Evolutionary conservation across 2,888 invertebrate genomes (phyloP), one percentile per base, ranked within the genome.

Genomic region (Hypsopygia costalis): DNA sequence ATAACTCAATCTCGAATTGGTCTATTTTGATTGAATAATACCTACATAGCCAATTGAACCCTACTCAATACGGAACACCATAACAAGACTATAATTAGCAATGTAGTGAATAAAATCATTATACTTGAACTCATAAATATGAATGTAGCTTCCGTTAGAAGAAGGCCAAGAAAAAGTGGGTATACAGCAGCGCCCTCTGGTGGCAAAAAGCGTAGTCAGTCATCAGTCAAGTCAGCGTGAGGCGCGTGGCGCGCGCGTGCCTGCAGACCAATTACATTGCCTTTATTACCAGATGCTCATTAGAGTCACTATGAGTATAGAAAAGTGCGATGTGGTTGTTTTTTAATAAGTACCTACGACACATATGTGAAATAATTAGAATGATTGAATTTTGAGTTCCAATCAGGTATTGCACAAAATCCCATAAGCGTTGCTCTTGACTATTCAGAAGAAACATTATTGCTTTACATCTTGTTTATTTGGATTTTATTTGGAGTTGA

Each of bases 201-300:
- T 20, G 32, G 39, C 20, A 39, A 39, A 39, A 39, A 39, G 36
- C 5, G 36, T 10, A 36, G 29, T 16, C 36, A 44, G 40, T 34
- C 37, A 35, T 35, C 31, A 55, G 48, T 55, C 52, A 49, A 58
- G 50, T 55, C 36, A 58, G 53, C 59, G 52, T 57, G 51, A 52
- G 76, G 65, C 81, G 83, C 81, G 83, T 83, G 85, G 61, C 74
- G 49, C 49, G 67, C 82, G 79, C 83, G 85, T 81, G 82, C 80
- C 73, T 48, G 52, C 55, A 46, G 53, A 61, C 75, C 81, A 81
- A 86, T 87, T 85, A 85, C 78, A 79, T 78, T 71, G 73, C 72
- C 81, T 81, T 75, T 81, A 81, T 81, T 79, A 76, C 78, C 70
- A 67, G 77, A 72, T 69, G 70, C 80, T 82, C 81, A 83, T 85